Evolutionary conservation across 2,797 vertebrate species (phyloP).

Genomic region (Pipistrellus pygmaeus): DNA sequence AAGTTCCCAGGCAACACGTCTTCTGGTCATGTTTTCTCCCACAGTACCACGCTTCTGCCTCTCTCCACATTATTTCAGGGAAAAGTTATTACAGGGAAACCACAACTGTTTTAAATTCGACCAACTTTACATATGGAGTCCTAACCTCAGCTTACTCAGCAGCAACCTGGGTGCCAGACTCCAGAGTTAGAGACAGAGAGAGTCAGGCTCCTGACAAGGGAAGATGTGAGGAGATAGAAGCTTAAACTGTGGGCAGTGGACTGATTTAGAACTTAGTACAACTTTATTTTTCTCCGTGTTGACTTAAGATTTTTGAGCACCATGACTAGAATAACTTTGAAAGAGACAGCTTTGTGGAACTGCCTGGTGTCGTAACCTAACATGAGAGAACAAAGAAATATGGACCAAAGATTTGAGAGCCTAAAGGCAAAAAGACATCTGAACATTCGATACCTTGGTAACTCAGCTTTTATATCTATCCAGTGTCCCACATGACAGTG

Average conservation of each 20-base stretch:
- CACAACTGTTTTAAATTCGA: constrained; percentile 83
- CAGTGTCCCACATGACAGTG: not conserved
- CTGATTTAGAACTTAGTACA: not conserved
- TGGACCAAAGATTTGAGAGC: not conserved
- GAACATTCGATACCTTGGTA: too few species aligned
- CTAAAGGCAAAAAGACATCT: not conserved
- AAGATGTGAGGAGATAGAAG: not conserved
- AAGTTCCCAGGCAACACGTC: constrained; percentile 79
- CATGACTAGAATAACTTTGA: not conserved
- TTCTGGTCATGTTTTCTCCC: constrained; percentile 80
- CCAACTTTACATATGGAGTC: constrained; percentile 70
- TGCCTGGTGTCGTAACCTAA: not conserved
- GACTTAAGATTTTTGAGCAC: not conserved
- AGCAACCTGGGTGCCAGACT: constrained; percentile 40
- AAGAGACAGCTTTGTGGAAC: not conserved
- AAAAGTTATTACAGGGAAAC: constrained; percentile 76
- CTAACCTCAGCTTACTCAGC: constrained; percentile 71
- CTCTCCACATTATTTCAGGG: constrained; percentile 75
- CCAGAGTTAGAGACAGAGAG: not conserved
- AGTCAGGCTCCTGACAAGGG: not conserved
- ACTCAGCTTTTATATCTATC: not conserved
- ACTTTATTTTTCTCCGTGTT: not conserved
- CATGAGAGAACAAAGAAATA: constrained; percentile 25
- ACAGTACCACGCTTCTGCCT: constrained; percentile 75
- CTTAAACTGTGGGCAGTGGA: not conserved